Percentiles rank a stretch among this genome's conserved stretches.
Conservation (phyloP, 2,888 invertebrate genomes). For the Idaea aversata region DNA sequence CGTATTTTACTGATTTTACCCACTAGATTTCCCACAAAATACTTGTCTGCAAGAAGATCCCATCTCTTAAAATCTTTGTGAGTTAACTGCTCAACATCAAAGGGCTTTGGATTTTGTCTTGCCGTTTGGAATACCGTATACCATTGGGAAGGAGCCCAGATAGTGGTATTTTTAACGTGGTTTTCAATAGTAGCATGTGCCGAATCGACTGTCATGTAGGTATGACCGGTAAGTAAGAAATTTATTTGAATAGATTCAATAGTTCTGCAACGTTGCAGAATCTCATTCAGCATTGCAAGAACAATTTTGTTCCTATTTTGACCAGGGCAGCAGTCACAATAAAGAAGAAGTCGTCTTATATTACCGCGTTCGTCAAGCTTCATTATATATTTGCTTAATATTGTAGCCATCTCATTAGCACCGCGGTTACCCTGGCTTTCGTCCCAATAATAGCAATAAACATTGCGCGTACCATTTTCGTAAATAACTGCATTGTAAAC, state of each 20-base stretch:
- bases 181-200: constrained; percentile 35
- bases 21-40: not conserved
- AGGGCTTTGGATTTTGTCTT: constrained; percentile 11
- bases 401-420: constrained; percentile 26
- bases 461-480: constrained; percentile 25
- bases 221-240: constrained; percentile 38
- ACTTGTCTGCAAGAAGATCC: constrained; percentile 8
- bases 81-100: constrained; percentile 12
- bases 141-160: constrained; percentile 16
- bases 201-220: constrained; percentile 43
- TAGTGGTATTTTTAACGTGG: constrained; percentile 11
- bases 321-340: constrained; percentile 27
- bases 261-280: constrained; percentile 26
- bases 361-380: constrained; percentile 21
- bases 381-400: constrained; percentile 20
- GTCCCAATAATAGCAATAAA: constrained; percentile 25
- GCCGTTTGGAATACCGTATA: constrained; percentile 17
- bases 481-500: constrained; percentile 28
- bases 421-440: constrained; percentile 29
- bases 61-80: constrained; percentile 17
- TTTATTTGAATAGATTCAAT: constrained; percentile 30
- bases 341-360: constrained; percentile 23
- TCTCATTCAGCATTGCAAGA: constrained; percentile 24
- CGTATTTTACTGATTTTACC: constrained; percentile 3
- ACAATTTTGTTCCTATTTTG: constrained; percentile 37